Evolutionary conservation across 2,888 invertebrate species (phyloP).

Genomic region (Lathronympha strigana): DNA sequence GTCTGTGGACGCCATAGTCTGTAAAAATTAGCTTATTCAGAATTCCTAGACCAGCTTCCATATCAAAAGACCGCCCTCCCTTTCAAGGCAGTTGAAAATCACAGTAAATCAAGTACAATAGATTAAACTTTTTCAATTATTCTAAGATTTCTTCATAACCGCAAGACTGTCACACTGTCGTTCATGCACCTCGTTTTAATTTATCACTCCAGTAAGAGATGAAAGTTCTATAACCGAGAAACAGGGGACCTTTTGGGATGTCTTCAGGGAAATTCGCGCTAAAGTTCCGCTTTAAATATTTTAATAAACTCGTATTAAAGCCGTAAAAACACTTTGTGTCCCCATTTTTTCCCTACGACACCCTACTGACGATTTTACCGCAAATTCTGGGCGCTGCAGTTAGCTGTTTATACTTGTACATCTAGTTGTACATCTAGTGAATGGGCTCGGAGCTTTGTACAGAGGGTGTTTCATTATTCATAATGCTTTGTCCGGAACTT

Average conservation of each 20-base stretch:
- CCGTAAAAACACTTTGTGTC: slow-evolving; percentile 81
- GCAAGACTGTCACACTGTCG: slow-evolving; percentile 54
- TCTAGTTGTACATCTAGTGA: slow-evolving; percentile 37
- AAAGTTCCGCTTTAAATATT: slow-evolving; percentile 83
- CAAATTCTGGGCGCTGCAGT: slow-evolving; percentile 54
- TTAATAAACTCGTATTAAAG: slow-evolving; percentile 83
- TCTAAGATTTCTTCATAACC: slow-evolving; percentile 31
- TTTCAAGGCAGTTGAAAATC: slow-evolving; percentile 6
- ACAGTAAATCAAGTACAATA: slow-evolving; percentile 27
- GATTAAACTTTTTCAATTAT: slow-evolving; percentile 37
- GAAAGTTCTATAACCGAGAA: slow-evolving; percentile 66
- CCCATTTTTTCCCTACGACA: slow-evolving; percentile 68
- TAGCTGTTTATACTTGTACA: slow-evolving; percentile 32
- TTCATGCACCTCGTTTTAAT: slow-evolving; percentile 69
- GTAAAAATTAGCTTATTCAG: slow-evolving; percentile 66
- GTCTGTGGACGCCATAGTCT: slow-evolving; percentile 53
- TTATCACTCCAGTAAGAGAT: slow-evolving; percentile 72
- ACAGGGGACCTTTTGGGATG: slow-evolving; percentile 68
- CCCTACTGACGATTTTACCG: slow-evolving; percentile 59
- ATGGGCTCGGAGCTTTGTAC: slow-evolving; percentile 57
- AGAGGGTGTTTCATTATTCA: slow-evolving; percentile 80
- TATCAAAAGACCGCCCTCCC: slow-evolving; percentile 45
- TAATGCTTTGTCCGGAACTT: slow-evolving; percentile 77
- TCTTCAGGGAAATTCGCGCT: slow-evolving; percentile 80
- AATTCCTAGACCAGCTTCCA: slow-evolving; percentile 60